Conservation (phyloP, 2,888 invertebrate species). For the Hemithea aestivaria region DNA sequence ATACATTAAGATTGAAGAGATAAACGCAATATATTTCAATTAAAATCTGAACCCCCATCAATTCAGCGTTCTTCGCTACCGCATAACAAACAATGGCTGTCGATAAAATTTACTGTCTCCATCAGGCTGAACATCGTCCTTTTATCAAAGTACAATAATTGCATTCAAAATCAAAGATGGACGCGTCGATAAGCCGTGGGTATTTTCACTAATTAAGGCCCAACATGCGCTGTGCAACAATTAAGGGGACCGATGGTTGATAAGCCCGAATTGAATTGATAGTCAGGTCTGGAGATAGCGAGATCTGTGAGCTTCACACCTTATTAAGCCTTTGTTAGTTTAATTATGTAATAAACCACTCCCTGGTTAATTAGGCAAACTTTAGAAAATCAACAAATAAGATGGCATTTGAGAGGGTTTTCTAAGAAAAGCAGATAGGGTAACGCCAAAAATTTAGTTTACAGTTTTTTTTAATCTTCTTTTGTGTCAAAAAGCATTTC, state of each 20-base stretch:
- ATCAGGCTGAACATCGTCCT: conserved; percentile 40
- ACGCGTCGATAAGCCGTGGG: conserved; percentile 57
- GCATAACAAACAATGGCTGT: conserved; percentile 11
- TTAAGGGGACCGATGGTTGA: conserved; percentile 72
- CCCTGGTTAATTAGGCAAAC: background rate
- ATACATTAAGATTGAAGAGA: too few relatives aligned
- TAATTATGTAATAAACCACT: conserved; percentile 27
- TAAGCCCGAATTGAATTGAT: conserved; percentile 62
- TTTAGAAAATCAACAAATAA: too few relatives aligned
- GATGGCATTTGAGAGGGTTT: too few relatives aligned
- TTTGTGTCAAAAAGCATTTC: too few relatives aligned
- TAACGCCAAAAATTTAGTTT: too few relatives aligned
- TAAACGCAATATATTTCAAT: too few relatives aligned
- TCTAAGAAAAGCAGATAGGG: too few relatives aligned
- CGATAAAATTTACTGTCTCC: conserved; percentile 25
- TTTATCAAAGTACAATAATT: conserved; percentile 74
- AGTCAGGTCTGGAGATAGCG: conserved; percentile 55
- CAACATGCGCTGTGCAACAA: conserved; percentile 70
- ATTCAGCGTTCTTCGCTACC: background rate
- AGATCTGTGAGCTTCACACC: conserved; percentile 63
- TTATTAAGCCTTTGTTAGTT: conserved; percentile 47
- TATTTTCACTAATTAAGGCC: conserved; percentile 76
- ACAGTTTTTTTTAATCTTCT: too few relatives aligned
- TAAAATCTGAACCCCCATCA: background rate
- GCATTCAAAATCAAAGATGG: conserved; percentile 77